phyloP scores from a whole-genome alignment of 2,888 invertebrate species.

The Uloborus plumipes region DNA sequence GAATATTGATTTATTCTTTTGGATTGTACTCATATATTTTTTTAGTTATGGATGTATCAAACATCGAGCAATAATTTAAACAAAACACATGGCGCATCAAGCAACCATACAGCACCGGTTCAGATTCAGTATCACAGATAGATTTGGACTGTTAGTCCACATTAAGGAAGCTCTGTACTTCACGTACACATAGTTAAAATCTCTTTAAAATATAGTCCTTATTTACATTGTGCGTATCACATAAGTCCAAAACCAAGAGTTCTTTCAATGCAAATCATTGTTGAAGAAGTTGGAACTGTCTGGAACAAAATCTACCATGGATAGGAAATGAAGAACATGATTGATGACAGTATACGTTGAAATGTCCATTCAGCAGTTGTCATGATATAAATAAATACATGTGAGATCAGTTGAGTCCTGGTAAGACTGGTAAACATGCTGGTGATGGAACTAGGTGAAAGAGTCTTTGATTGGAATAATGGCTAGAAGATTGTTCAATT shows the following conservation, averaged over 20 bases:
- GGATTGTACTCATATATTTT: neutral
- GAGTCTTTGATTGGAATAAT: no score
- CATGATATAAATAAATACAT: neutral
- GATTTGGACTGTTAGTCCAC: neutral
- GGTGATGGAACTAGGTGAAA: no score
- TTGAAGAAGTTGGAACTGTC: neutral
- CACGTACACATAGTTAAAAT: no score
- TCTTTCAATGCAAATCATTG: neutral
- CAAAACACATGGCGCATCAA: constrained; percentile 10
- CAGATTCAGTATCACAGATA: constrained; percentile 40
- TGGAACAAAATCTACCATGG: constrained; percentile 3
- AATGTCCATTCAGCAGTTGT: constrained; percentile 3
- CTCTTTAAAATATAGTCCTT: neutral
- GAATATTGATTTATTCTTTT: constrained; percentile 5
- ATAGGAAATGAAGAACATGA: no score
- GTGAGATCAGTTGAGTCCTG: no score
- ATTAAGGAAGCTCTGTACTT: no score
- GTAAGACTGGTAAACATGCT: no score
- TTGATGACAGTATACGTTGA: neutral
- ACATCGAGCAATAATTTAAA: no score
- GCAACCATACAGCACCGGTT: constrained; percentile 45
- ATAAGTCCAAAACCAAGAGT: neutral
- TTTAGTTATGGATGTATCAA: neutral
- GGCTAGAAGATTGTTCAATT: no score
- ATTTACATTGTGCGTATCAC: constrained; percentile 12